Percentiles rank a stretch among this genome's conserved stretches.
phyloP scores from a whole-genome alignment of 2,113 vertebrate species.

The Tretioscincus oriximinensis region DNA sequence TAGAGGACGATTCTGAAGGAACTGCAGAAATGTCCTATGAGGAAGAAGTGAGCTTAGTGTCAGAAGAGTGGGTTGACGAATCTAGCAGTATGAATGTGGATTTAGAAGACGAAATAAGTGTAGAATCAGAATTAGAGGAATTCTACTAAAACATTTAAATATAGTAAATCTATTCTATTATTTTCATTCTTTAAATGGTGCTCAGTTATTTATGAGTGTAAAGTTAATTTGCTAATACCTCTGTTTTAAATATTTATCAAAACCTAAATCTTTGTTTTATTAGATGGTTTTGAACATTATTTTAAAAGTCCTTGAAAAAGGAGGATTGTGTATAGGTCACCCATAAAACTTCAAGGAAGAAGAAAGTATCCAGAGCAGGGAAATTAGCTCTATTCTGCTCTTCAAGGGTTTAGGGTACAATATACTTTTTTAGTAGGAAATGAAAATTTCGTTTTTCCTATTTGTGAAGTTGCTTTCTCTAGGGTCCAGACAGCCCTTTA shows the following conservation, averaged over 20 bases:
- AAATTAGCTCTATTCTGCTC: too few species aligned
- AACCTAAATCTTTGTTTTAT: background rate
- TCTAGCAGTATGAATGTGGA: conserved; percentile 2
- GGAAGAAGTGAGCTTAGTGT: conserved; percentile 19
- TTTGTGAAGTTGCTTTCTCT: background rate
- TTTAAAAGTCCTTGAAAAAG: background rate
- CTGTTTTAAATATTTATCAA: background rate
- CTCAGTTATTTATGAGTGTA: background rate
- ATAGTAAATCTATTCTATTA: conserved; percentile 10
- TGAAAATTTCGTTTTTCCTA: too few species aligned
- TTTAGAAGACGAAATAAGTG: conserved; percentile 23
- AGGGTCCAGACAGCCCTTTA: background rate
- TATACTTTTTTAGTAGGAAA: too few species aligned
- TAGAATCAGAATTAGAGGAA: conserved; percentile 1
- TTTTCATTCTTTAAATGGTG: background rate
- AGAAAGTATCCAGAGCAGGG: too few species aligned
- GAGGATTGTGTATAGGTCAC: background rate
- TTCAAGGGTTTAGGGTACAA: too few species aligned
- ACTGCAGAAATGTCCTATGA: background rate
- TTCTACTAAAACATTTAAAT: conserved; percentile 3
- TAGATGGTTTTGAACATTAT: background rate
- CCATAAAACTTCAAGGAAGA: background rate
- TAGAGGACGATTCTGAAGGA: background rate
- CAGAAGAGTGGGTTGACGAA: conserved; percentile 31
- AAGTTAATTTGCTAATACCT: background rate